These are phyloP conservation scores for Arnoldichthys spilopterus DNA, from an alignment of 2,797 vertebrate species.

Conservation along the genomic window DNA sequence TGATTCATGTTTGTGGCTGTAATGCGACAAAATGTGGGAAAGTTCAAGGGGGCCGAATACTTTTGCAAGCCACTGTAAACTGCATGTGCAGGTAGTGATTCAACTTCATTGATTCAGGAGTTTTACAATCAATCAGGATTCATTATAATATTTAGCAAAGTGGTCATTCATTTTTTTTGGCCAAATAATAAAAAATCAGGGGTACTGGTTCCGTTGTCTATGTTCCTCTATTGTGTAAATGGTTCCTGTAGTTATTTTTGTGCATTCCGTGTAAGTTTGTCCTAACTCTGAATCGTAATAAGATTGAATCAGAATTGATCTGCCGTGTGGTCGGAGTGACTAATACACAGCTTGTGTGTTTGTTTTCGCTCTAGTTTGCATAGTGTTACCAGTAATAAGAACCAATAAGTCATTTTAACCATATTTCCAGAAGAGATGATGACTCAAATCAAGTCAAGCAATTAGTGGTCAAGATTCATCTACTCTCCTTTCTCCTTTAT, in stretches of 20 bases:
- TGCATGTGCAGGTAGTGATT: neutral
- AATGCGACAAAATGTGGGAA: too few species aligned
- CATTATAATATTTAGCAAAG: neutral
- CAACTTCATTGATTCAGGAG: neutral
- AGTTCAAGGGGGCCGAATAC: too few species aligned
- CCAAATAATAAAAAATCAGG: too few species aligned
- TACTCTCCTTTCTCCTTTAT: neutral
- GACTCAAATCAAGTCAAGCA: neutral
- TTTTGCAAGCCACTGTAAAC: too few species aligned
- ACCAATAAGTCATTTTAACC: conserved; percentile 1
- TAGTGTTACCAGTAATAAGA: conserved; percentile 62
- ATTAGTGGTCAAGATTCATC: neutral
- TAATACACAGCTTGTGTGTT: neutral
- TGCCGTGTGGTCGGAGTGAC: too few species aligned
- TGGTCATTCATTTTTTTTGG: neutral
- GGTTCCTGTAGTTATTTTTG: neutral
- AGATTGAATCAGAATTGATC: neutral
- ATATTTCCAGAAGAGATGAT: conserved; percentile 1
- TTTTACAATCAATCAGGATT: neutral
- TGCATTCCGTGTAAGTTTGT: too few species aligned
- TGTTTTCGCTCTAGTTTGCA: conserved; percentile 59
- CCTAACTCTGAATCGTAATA: neutral
- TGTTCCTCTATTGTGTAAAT: neutral
- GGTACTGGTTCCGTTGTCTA: neutral
- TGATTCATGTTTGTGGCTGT: too few species aligned